Percentiles rank a stretch among this genome's conserved stretches.
Evolutionary conservation across 1,140 invertebrate species (phyloP).

Genomic region (Drosophila pseudoobscura): DNA sequence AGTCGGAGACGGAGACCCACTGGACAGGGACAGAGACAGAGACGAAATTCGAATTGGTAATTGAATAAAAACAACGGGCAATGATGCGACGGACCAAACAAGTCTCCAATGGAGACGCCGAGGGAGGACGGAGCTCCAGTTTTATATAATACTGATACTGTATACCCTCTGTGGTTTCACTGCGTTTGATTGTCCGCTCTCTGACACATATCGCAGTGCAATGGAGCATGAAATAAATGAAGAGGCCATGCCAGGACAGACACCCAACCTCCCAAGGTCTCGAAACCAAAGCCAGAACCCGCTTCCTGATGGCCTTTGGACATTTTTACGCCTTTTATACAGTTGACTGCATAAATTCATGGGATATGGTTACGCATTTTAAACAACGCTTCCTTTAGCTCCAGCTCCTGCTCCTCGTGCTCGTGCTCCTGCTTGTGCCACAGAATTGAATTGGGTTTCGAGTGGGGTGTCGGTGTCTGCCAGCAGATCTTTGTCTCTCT

Average conservation of each 20-base stretch:
- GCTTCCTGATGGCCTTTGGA: constrained; percentile 38
- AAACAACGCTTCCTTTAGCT: constrained; percentile 45
- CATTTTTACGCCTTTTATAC: constrained; percentile 75
- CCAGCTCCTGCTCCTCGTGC: too few relatives aligned
- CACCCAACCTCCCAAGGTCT: not conserved
- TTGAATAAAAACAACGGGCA: constrained; percentile 73
- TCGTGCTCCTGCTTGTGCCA: constrained; percentile 6
- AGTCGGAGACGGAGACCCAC: constrained; percentile 2
- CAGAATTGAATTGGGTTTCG: constrained; percentile 11
- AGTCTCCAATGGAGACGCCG: constrained; percentile 25
- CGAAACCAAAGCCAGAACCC: constrained; percentile 1
- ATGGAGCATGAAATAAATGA: constrained; percentile 75
- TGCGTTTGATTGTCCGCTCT: constrained; percentile 61
- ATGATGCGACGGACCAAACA: constrained; percentile 54
- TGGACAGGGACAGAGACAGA: not conserved
- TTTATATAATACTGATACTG: not conserved
- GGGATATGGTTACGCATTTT: constrained; percentile 70
- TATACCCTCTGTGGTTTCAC: constrained; percentile 28
- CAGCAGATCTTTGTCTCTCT: constrained; percentile 42
- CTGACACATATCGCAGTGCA: constrained; percentile 73
- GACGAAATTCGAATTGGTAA: constrained; percentile 61
- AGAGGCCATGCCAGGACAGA: constrained; percentile 28
- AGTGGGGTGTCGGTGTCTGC: not conserved
- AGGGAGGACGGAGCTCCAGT: not conserved
- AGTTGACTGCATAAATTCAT: constrained; percentile 73